phyloP scores from a whole-genome alignment of 2,113 vertebrate genomes.

The Balaeniceps rex region DNA sequence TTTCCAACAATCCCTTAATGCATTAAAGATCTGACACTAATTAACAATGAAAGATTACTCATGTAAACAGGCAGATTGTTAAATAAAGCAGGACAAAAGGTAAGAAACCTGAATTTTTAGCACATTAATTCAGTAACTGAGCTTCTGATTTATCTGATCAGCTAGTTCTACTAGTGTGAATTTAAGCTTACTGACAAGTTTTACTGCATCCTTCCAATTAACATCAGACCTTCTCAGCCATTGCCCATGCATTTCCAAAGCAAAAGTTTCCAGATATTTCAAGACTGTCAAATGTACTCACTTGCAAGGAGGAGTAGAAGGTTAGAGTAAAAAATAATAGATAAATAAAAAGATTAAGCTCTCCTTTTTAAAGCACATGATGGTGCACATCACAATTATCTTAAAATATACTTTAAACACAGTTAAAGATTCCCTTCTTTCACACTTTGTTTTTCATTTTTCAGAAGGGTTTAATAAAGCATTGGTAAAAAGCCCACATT shows the following conservation, averaged over 20 bases:
- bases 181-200: slow-evolving; percentile 54
- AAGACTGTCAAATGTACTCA: slow-evolving; percentile 10
- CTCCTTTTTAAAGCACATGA: neutral
- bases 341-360: neutral
- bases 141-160: slow-evolving; percentile 54
- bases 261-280: slow-evolving; percentile 4
- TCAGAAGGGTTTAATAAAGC: neutral
- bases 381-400: neutral
- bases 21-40: slow-evolving; percentile 9
- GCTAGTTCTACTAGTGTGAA: neutral
- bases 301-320: neutral
- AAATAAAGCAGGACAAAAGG: slow-evolving; percentile 45
- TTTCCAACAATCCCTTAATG: neutral
- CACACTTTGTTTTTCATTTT: neutral
- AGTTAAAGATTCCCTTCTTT: neutral
- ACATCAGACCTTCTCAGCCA: slow-evolving; percentile 18
- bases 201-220: slow-evolving; percentile 49
- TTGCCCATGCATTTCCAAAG: neutral
- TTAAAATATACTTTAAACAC: neutral
- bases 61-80: slow-evolving; percentile 43
- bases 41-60: slow-evolving; percentile 58
- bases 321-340: neutral
- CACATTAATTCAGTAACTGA: slow-evolving; percentile 14
- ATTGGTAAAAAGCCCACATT: neutral
- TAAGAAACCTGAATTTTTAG: slow-evolving; percentile 59